Evolutionary conservation across 2,113 vertebrate species (phyloP), one percentile per base, ranked within the genome.

Genomic region (Paedocypris sp.): DNA sequence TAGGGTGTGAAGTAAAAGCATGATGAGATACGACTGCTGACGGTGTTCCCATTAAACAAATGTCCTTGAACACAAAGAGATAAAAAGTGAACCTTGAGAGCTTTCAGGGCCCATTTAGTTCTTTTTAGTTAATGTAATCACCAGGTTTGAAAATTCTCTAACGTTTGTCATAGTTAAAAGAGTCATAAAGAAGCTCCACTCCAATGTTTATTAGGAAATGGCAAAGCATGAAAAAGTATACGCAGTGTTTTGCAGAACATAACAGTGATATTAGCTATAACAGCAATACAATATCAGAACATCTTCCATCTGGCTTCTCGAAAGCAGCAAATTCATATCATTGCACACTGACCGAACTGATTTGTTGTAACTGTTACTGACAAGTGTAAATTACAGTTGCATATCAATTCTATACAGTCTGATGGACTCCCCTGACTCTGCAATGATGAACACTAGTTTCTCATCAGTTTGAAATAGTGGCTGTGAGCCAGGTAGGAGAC

Each of bases 21-120:
- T 20, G 38, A 63, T 49, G 18, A 46, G 46, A 38, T 38, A 62
- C 20, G 53, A 45, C 25, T 13, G 42, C 66, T 46, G 35, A 22
- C 50, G 39, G 25, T 10, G 18, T 50, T 68, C 60, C 57, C 50
- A 68, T 68, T 58, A 68, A 59, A 63, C 9, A 26, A 35, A 61
- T 31, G 43, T 39, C 58, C 25, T 42, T 35, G 39, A 43, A 41
- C 4, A 63, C 48, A 45, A 53, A 19, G 25, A 11, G 15, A 47
- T 20, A 50, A 35, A 41, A 19, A 28, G 7, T 12, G 25, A 43
- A 43, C 26, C 39, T 9, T 60, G 7, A 43, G 28, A 36, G 56
- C n/a, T n/a, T n/a, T n/a, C n/a, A n/a, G n/a, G n/a, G n/a, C n/a
- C n/a, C n/a, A n/a, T n/a, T n/a, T n/a, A n/a, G n/a, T n/a, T n/a